A percentile compares a stretch with the other conserved stretches of the same genome.
These are phyloP conservation scores for Danaus chrysippus DNA, from an alignment of 2,888 invertebrate genomes.

Conservation along the genomic window DNA sequence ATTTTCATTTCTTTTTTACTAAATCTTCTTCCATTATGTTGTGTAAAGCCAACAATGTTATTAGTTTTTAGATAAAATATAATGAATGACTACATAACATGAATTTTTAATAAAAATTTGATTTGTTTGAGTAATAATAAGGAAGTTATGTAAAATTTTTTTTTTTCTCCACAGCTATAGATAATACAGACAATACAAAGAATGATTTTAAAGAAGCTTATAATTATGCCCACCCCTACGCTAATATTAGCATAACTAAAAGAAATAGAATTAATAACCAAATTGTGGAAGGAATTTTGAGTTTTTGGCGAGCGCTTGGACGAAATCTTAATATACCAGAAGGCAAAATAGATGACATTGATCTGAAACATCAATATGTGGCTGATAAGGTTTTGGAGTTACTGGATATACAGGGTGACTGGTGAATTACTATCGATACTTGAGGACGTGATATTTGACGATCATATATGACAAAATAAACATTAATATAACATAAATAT, in stretches of 20 bases:
- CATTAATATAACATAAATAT: no score
- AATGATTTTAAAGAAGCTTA: constrained; percentile 32
- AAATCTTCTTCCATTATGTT: neutral
- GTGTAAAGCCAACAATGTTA: no score
- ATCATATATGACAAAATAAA: no score
- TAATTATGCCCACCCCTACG: constrained; percentile 38
- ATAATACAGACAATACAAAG: constrained; percentile 30
- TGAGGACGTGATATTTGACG: no score
- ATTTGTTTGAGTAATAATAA: no score
- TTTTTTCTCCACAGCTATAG: constrained; percentile 36
- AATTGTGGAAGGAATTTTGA: constrained; percentile 58
- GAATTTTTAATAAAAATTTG: no score
- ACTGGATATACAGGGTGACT: no score
- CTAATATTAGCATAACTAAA: constrained; percentile 45
- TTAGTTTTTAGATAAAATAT: no score
- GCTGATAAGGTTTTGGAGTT: constrained; percentile 49
- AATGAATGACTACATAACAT: no score
- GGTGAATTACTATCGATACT: no score
- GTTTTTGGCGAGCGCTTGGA: constrained; percentile 59
- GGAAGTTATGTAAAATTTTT: no score
- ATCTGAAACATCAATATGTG: constrained; percentile 41
- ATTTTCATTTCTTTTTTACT: neutral
- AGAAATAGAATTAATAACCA: constrained; percentile 52
- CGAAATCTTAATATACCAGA: constrained; percentile 60
- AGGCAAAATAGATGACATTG: constrained; percentile 58